Base-by-base conservation (phyloP, 2,113 vertebrate genomes). In the Stomatorhinus ivindoensis region DNA sequence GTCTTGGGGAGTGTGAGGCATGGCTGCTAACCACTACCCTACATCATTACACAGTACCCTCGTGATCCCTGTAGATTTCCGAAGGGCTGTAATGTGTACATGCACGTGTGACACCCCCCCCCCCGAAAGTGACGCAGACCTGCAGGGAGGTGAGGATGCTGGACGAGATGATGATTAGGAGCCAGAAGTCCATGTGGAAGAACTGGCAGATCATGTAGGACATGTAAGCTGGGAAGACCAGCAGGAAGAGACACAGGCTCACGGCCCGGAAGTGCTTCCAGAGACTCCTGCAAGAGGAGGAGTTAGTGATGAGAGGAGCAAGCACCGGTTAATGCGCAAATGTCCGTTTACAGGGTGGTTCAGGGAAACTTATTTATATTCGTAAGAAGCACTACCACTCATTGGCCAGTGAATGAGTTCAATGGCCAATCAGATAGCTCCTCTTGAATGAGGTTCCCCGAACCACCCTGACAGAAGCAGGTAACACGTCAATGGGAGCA, bases 171-270 rank as follows among this genome's bases (percentile, higher is more conserved):
- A 99, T 99, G 93, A 99, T 99, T 90, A 99, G 96, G 69, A 99
- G 96, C 98, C 98, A 99, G 94, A 99, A 99, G 93, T 99, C 98
- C 98, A 98, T 99, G 95, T 98, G 97, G 96, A 99, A 99, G 95
- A 99, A 99, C 89, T 99, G 98, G 94, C 98, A 99, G 90, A 99
- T 99, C 98, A 99, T 99, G 90, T 97, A 99, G 88, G 98, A 97
- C 98, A 99, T 98, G 90, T 99, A 99, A 0, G 98, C 97, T 0
- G 98, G 98, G 92, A 99, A 99, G 86, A 99, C 95, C 0, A 99
- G 95, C 65, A 99, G 91, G 95, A 99, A 99, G 35, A 97, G 93
- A 91, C 98, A 99, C 73, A 99, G 96, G 93, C 97, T 98, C 92
- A 99, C 98, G 0, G 98, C 98, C 92, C 98, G 95, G 93, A 99